Evolutionary conservation across 2,797 vertebrate genomes (phyloP).

Genomic region (Morelia viridis): DNA sequence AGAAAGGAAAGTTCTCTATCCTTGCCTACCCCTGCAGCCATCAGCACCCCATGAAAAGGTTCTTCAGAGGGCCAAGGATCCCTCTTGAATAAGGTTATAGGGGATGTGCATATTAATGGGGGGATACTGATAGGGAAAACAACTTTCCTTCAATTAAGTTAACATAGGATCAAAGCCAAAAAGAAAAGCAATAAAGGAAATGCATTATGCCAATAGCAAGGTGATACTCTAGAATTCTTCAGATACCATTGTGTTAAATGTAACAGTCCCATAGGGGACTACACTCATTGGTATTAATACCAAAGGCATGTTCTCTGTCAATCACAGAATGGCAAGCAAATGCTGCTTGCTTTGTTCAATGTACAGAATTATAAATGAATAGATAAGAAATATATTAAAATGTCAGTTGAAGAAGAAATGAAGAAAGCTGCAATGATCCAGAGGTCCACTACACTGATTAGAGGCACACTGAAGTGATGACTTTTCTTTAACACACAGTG

Average conservation of each 20-base stretch:
- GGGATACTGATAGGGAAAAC: not conserved
- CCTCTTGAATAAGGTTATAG: not conserved
- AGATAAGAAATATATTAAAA: not conserved
- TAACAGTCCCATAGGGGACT: not conserved
- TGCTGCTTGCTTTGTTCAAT: not conserved
- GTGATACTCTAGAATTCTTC: not conserved
- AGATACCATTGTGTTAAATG: not conserved
- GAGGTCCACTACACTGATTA: not conserved
- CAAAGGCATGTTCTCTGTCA: not conserved
- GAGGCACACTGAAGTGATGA: not conserved
- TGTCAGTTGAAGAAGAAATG: not conserved
- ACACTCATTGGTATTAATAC: not conserved
- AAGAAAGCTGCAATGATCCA: not conserved
- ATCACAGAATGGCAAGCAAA: not conserved
- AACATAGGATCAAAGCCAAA: not conserved
- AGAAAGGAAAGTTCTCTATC: not conserved
- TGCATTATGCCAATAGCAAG: not conserved
- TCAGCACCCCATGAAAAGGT: too few species aligned
- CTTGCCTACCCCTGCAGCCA: not conserved
- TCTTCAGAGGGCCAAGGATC: not conserved
- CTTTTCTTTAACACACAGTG: not conserved
- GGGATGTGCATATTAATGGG: not conserved
- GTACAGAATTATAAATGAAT: not conserved
- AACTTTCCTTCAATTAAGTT: not conserved
- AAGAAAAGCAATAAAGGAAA: not conserved